phyloP scores from a whole-genome alignment of 2,797 vertebrate species.

The Amblyopsis hoosieri region DNA sequence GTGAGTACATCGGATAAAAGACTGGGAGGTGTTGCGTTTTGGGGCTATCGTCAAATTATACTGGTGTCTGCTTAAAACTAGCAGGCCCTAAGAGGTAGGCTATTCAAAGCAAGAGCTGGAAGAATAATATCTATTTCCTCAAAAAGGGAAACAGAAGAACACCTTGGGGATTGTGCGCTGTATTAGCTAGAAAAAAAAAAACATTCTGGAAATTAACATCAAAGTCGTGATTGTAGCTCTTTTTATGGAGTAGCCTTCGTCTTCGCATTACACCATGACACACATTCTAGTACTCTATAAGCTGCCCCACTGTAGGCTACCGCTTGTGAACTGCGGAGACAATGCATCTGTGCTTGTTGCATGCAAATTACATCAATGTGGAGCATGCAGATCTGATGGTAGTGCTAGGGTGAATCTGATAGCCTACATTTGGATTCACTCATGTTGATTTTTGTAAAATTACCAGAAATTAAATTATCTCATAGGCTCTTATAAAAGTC shows the following conservation, averaged over 20 bases:
- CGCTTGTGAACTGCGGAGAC: constrained; percentile 19
- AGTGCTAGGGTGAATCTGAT: constrained; percentile 2
- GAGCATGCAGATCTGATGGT: constrained; percentile 32
- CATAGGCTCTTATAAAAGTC: neutral
- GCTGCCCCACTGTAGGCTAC: constrained; percentile 8
- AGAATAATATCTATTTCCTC: neutral
- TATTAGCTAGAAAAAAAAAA: too few species aligned
- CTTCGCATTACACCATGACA: constrained; percentile 26
- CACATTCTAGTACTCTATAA: constrained; percentile 30
- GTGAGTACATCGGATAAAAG: neutral
- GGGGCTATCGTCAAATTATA: too few species aligned
- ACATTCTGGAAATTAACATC: constrained; percentile 4
- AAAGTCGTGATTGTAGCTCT: constrained; percentile 44
- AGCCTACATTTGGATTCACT: neutral
- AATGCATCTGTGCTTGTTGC: constrained; percentile 39
- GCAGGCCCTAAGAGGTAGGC: too few species aligned
- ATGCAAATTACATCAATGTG: constrained; percentile 52
- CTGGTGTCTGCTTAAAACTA: too few species aligned
- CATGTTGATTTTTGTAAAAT: neutral
- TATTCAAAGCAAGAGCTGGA: constrained; percentile 15
- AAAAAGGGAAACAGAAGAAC: too few species aligned
- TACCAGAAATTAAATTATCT: neutral
- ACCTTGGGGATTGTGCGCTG: too few species aligned
- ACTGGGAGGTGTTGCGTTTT: too few species aligned
- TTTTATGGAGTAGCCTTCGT: constrained; percentile 41